These are phyloP conservation scores for Emys orbicularis DNA, from an alignment of 2,797 vertebrate species.

Conservation along the genomic window DNA sequence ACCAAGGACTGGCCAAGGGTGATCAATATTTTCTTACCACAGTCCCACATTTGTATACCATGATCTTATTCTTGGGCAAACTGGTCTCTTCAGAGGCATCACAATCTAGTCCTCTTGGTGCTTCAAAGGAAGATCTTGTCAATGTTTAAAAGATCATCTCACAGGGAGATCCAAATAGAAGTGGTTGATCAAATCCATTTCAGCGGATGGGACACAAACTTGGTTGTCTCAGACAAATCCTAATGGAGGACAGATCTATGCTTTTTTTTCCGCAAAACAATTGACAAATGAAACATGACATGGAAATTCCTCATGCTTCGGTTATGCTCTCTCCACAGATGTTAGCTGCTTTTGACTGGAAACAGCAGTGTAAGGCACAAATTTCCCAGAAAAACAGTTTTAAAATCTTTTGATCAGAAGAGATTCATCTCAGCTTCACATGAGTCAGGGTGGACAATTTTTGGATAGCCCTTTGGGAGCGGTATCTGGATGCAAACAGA, in stretches of 20 bases:
- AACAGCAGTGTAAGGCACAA: conserved; percentile 66
- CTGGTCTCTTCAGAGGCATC: not conserved
- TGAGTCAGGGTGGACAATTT: conserved; percentile 68
- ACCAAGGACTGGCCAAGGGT: not conserved
- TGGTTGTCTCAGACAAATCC: not conserved
- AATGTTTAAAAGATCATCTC: not conserved
- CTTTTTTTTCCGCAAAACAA: not conserved
- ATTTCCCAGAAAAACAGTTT: conserved; percentile 74
- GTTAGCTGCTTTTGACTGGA: conserved; percentile 74
- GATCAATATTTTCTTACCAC: not conserved
- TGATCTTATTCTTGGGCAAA: not conserved
- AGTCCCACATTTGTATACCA: not conserved
- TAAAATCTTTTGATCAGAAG: conserved; percentile 58
- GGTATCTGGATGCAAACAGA: conserved; percentile 53
- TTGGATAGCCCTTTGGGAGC: conserved; percentile 51
- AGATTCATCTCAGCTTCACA: conserved; percentile 65
- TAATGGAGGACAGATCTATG: not conserved
- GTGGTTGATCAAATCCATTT: not conserved
- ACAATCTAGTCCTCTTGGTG: not conserved
- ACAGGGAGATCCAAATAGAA: not conserved
- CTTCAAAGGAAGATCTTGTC: not conserved
- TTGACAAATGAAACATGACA: conserved; percentile 39
- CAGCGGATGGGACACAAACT: not conserved
- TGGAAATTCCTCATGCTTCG: conserved; percentile 67
- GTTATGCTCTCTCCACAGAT: conserved; percentile 68